These are phyloP conservation scores for Anabacerthia variegaticeps DNA, from an alignment of 2,797 vertebrate genomes.

Conservation along the genomic window DNA sequence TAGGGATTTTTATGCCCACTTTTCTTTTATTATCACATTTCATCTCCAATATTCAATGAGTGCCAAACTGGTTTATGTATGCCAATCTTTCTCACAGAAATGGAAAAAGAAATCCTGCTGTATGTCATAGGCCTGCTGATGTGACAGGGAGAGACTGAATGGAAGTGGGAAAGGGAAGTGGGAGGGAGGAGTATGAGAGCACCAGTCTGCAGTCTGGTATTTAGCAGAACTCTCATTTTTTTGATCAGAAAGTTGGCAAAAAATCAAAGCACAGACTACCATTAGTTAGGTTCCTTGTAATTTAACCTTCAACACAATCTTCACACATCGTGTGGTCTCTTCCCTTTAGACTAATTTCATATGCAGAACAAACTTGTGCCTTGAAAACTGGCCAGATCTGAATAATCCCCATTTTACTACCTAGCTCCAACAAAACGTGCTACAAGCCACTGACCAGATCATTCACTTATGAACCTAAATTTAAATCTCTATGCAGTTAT, in stretches of 20 bases:
- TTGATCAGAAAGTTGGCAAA: constrained; percentile 11
- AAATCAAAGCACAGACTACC: not conserved
- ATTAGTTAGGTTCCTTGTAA: not conserved
- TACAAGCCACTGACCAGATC: not conserved
- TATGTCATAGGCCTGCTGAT: not conserved
- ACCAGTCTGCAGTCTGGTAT: not conserved
- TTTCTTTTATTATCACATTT: constrained; percentile 20
- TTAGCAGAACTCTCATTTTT: constrained; percentile 6
- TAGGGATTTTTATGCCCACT: constrained; percentile 1
- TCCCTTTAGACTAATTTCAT: not conserved
- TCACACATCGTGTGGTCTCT: not conserved
- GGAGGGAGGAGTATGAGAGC: not conserved
- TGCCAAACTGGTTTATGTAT: constrained; percentile 8
- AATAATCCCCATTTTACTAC: not conserved
- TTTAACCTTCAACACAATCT: not conserved
- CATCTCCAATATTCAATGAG: constrained; percentile 27
- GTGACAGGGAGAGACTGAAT: not conserved
- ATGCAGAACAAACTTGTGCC: not conserved
- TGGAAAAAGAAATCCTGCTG: constrained; percentile 11
- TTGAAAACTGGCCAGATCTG: not conserved
- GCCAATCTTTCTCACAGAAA: constrained; percentile 25
- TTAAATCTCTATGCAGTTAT: not conserved
- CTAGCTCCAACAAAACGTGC: not conserved
- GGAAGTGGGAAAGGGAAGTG: not conserved
- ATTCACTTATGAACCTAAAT: not conserved